Conservation (phyloP, 2,888 invertebrate genomes). For the Encarsia formosa region DNA sequence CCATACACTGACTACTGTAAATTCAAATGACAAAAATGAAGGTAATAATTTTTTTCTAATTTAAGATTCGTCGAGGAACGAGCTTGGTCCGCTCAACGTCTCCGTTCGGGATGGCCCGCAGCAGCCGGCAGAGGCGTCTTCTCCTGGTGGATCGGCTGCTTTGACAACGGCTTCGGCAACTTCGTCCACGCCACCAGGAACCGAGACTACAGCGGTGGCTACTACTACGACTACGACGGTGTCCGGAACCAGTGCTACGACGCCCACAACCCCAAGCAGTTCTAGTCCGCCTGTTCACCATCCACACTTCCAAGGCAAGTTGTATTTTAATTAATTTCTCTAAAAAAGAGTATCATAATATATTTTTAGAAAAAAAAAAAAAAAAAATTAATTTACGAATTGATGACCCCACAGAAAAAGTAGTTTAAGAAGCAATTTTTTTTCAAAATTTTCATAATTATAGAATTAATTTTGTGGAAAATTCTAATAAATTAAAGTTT, state of each 20-base stretch:
- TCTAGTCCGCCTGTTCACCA: constrained; percentile 45
- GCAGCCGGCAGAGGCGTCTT: constrained; percentile 41
- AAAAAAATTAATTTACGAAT: no score
- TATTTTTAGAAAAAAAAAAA: no score
- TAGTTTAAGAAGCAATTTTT: no score
- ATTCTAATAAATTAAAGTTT: no score
- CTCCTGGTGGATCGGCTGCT: constrained; percentile 46
- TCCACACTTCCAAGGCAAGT: constrained; percentile 46
- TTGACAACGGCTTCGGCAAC: constrained; percentile 46
- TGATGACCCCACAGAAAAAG: no score
- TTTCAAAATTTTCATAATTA: no score
- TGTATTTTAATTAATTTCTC: not conserved
- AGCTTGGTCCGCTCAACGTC: constrained; percentile 39
- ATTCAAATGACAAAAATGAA: constrained; percentile 28
- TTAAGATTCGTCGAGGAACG: constrained; percentile 20
- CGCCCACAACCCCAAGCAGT: constrained; percentile 31
- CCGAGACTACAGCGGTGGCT: constrained; percentile 40
- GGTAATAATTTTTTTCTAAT: not conserved
- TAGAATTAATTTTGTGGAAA: no score
- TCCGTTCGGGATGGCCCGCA: constrained; percentile 45
- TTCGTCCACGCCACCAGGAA: constrained; percentile 43
- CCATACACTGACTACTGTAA: no score
- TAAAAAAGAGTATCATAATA: no score
- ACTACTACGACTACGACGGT: constrained; percentile 38
- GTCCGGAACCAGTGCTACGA: constrained; percentile 38